Evolutionary conservation across 2,888 invertebrate genomes (phyloP), one percentile per base, ranked within the genome.

Genomic region (Dasysyrphus tricinctus): DNA sequence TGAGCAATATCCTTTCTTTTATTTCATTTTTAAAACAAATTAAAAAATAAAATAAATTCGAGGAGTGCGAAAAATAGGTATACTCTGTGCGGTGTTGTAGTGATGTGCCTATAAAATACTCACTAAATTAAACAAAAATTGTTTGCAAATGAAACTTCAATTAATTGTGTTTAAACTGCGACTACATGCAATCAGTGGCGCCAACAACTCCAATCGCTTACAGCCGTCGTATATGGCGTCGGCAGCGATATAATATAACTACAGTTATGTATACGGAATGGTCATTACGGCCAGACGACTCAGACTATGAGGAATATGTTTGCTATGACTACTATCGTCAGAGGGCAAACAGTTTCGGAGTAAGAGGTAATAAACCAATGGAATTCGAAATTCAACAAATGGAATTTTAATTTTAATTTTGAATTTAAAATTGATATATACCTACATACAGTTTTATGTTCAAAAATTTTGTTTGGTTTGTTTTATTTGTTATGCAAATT

Each of bases 261-360:
- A 76, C 42, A 39, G 49, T 85, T 14, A 61, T 80, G 85, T 85
- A 77, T 39, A 69, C 77, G 6, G 85, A 85, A 69, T 85, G 85
- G 80, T 85, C 73, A 61, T 74, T 63, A 73, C 63, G 47, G 0
- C 44, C 54, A 42, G 80, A 75, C 51, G 65, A 67, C 32, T 39
- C 65, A 37, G 78, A 69, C 37, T n/a, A 47, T 24, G 56, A 51
- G n/a, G 81, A 81, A 34, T 82, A 73, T 47, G 37, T 80, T 73
- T 69, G 76, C 56, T 14, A 80, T 42, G 73, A 85, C n/a, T 80
- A 80, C 61, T 85, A 85, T 70, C 73, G 67, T 29, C 47, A 49
- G n/a, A 61, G 75, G 14, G 34, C 69, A 16, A 32, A 56, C 9
- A 75, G 57, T 37, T 32, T 59, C n/a, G 59, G 5, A 51, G 39